These are phyloP conservation scores for Pseudopipra pipra DNA, from an alignment of 2,113 vertebrate genomes.

Conservation along the genomic window DNA sequence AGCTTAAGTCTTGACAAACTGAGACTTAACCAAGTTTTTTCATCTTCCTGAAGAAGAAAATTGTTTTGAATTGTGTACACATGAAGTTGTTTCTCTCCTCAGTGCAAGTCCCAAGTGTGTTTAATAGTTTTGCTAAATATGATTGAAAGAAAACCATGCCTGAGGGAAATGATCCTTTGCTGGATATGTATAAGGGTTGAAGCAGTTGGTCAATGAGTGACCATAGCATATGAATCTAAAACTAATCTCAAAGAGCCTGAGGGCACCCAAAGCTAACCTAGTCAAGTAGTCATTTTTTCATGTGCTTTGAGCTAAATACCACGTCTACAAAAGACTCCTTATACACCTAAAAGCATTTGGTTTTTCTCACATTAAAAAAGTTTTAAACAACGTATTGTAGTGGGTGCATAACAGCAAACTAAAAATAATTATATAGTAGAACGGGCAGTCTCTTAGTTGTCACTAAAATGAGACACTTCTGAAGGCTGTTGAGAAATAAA, in stretches of 20 bases:
- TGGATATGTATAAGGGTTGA: slow-evolving; percentile 63
- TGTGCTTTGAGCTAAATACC: slow-evolving; percentile 61
- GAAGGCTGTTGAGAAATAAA: neutral
- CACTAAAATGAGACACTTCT: neutral
- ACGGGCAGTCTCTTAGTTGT: neutral
- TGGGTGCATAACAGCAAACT: neutral
- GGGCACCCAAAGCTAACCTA: slow-evolving; percentile 69
- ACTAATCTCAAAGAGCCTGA: slow-evolving; percentile 77
- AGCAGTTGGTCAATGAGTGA: slow-evolving; percentile 71
- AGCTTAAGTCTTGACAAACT: neutral
- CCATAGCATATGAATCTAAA: slow-evolving; percentile 79
- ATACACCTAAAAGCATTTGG: slow-evolving; percentile 30
- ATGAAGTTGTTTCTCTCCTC: slow-evolving; percentile 62
- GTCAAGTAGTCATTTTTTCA: slow-evolving; percentile 68
- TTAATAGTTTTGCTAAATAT: slow-evolving; percentile 74
- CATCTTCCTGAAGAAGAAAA: neutral
- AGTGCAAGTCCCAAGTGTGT: slow-evolving; percentile 46
- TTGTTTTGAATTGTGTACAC: neutral
- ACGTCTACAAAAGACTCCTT: slow-evolving; percentile 55
- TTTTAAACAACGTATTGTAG: neutral
- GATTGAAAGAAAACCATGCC: slow-evolving; percentile 66
- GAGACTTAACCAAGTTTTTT: neutral
- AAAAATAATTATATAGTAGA: neutral
- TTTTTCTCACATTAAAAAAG: slow-evolving; percentile 51
- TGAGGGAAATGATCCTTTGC: slow-evolving; percentile 68